Evolutionary conservation across 2,113 vertebrate species (phyloP), one percentile per base, ranked within the genome.

Genomic region (Nesospiza acunhae): DNA sequence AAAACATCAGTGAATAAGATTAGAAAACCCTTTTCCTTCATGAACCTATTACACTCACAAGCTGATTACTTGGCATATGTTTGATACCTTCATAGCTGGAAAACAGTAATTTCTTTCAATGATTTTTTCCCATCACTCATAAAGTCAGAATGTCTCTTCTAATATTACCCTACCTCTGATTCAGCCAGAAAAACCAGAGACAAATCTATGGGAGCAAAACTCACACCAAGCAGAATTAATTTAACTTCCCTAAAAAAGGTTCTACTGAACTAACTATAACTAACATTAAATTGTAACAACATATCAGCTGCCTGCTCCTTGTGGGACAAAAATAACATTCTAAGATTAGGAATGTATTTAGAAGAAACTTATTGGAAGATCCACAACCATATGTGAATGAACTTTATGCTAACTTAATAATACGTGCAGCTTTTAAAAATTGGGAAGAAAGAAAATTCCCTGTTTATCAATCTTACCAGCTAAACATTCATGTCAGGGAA

Each of bases 31-130:
- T 96, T 96, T 97, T 97, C 82, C 82, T 97, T 97, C 96, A 95
- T 94, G 97, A 98, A 98, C 96, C 95, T 97, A 97, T 98, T 97
- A 97, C 79, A 97, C 92, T 91, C 80, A 75, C 72, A 90, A 39
- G 92, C 90, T 94, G 97, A 98, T 97, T 98, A 94, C 97, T 96
- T 96, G 96, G 97, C 97, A 98, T 97, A 97, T 94, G 96, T 92
- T 98, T 98, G 97, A 96, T 95, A 95, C 97, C 94, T 97, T 93
- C 96, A 95, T 95, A 96, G 97, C 91, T 94, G 78, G 92, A 96
- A 97, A 98, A 97, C 87, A 96, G 92, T 97, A 96, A 98, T 98
- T 98, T 97, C 91, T 97, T 97, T 94, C 97, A 97, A 82, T 93
- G 94, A 95, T 95, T 96, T 96, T 92, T 95, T 94, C 85, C 96